A percentile compares a stretch with the other conserved stretches of the same genome.
phyloP scores from a whole-genome alignment of 2,797 vertebrate species.

The Gallinago nigripennis region DNA sequence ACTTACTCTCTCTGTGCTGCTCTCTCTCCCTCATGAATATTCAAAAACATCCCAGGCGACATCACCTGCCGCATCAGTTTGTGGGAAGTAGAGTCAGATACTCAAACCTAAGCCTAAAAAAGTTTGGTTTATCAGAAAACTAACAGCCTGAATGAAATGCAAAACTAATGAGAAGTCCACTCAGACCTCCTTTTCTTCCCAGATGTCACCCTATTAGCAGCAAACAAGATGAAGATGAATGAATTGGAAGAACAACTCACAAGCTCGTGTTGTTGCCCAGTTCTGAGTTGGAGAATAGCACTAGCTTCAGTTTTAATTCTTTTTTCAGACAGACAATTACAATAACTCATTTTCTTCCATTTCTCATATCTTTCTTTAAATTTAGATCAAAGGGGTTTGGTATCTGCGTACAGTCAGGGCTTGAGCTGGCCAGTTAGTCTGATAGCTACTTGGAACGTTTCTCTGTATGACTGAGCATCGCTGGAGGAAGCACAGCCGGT shows the following conservation, averaged over 20 bases:
- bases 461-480: background rate
- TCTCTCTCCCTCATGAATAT: background rate
- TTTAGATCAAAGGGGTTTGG: background rate
- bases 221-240: background rate
- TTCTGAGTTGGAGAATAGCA: background rate
- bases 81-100: background rate
- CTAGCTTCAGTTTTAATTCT: background rate
- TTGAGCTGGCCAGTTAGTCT: background rate
- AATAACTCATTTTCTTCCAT: background rate
- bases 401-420: background rate
- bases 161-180: background rate
- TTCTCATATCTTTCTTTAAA: background rate
- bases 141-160: background rate
- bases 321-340: background rate
- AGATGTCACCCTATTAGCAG: background rate
- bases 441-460: background rate
- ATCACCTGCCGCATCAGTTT: background rate
- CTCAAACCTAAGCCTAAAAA: background rate
- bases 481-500: background rate
- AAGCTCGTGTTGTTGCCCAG: background rate
- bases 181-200: background rate
- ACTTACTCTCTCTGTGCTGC: background rate
- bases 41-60: background rate
- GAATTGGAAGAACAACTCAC: background rate
- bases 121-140: background rate